These are phyloP conservation scores for Synergus gifuensis DNA, from an alignment of 2,888 invertebrate species.

Conservation along the genomic window DNA sequence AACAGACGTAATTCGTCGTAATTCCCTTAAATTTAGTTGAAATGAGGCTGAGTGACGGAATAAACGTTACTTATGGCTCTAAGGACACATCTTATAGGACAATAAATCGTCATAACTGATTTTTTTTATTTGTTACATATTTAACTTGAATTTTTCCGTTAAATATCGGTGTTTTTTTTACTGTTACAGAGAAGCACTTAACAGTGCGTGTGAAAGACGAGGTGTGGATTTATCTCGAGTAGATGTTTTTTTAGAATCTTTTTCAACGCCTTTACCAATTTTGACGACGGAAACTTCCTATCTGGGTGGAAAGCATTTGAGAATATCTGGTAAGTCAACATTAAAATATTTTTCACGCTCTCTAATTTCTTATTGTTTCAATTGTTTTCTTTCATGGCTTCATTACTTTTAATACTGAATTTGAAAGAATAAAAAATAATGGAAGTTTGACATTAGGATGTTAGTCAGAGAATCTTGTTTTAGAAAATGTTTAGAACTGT, in stretches of 20 bases:
- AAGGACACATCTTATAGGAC: no score
- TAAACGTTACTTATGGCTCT: no score
- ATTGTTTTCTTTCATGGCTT: background rate
- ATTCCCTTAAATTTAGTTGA: no score
- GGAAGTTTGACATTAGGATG: background rate
- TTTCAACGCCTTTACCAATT: conserved; percentile 82
- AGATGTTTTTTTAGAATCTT: conserved; percentile 83
- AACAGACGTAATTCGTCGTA: no score
- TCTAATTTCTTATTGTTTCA: background rate
- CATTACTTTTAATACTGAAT: background rate
- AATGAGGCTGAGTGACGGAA: no score
- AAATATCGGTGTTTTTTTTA: conserved; percentile 19
- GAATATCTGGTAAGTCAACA: conserved; percentile 81
- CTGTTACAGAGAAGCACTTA: conserved; percentile 82
- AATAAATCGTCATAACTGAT: no score
- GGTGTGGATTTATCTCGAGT: conserved; percentile 82
- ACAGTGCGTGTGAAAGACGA: conserved; percentile 82
- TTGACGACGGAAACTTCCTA: conserved; percentile 82
- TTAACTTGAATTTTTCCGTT: background rate
- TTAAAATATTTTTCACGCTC: background rate
- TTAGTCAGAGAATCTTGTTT: background rate
- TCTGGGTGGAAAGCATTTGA: conserved; percentile 84
- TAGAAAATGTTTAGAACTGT: background rate
- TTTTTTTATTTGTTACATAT: background rate
- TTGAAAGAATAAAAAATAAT: background rate